Base-by-base conservation (phyloP, 2,797 vertebrate genomes). In the Falco cherrug region DNA sequence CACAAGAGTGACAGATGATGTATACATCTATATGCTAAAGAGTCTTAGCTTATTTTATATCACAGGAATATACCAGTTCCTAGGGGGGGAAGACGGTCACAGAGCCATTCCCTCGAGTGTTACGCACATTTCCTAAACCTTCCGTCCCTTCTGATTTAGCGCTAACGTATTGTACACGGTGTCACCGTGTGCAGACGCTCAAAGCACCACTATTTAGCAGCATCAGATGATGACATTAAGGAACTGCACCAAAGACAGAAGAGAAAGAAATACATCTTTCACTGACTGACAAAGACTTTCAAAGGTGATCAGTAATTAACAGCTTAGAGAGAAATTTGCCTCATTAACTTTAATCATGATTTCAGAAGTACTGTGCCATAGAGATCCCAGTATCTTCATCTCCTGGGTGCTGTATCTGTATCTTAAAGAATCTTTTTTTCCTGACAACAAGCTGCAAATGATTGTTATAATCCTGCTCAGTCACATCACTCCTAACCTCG, bases 291-390 rank as follows among this genome's bases (percentile, higher is more conserved):
- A 87, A 37, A 78, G 91, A 26, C 59, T 89, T 92, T 76, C 28
- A 82, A 47, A 87, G 90, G 39, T 84, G 60, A 90, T 96, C 76
- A 33, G 76, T 78, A 92, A 94, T 82, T 79, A 95, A 70, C n/a
- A 96, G 54, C n/a, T 48, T 15, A 68, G 35, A 11, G 54, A 63
- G 13, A 91, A 74, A 77, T 69, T 53, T 16, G 7, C 65, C 53
- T 91, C 24, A 5, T 80, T 95, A 78, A 43, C 28, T 76, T 51
- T 67, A 86, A 0, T 48, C 41, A 12, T 45, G 22, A 56, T 83
- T 86, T 63, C 69, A 80, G 63, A 48, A 89, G 68, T 19, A 64
- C 22, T 11, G 7, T 81, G 51, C 61, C 1, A 0, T 26, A 56
- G 65, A 73, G 57, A 88, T 51, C 35, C 22, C 76, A 63, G 26